phyloP scores from a whole-genome alignment of 2,797 vertebrate genomes.

The Eleutherodactylus coqui region DNA sequence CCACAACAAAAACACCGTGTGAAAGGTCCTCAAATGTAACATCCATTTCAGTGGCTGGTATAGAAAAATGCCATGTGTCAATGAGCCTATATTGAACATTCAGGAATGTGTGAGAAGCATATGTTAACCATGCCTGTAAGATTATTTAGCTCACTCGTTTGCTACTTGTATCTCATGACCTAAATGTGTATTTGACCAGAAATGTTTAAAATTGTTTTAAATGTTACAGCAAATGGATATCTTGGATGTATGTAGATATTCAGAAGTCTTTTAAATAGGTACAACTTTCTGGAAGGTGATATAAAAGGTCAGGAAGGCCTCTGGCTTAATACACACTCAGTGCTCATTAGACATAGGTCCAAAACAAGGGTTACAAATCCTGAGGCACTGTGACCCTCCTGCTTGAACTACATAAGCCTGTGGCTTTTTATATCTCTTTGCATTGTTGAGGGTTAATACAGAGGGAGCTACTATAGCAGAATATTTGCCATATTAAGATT shows the following conservation, averaged over 20 bases:
- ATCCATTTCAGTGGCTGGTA: background rate
- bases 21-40: background rate
- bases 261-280: constrained; percentile 45
- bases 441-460: constrained; percentile 31
- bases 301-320: constrained; percentile 52
- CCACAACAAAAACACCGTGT: no score
- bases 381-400: constrained; percentile 55
- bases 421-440: constrained; percentile 46
- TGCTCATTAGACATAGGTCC: constrained; percentile 59
- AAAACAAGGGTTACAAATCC: constrained; percentile 55
- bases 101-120: background rate
- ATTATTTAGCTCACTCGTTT: background rate
- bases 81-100: background rate
- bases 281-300: constrained; percentile 47
- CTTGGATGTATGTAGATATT: constrained; percentile 15
- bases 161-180: background rate
- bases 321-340: constrained; percentile 56
- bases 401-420: constrained; percentile 50
- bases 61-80: background rate
- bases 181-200: background rate
- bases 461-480: background rate
- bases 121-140: background rate
- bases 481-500: constrained; percentile 23
- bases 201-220: background rate
- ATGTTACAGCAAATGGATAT: background rate